Evolutionary conservation across 2,113 vertebrate genomes (phyloP).

Genomic region (Hydrolagus affinis): DNA sequence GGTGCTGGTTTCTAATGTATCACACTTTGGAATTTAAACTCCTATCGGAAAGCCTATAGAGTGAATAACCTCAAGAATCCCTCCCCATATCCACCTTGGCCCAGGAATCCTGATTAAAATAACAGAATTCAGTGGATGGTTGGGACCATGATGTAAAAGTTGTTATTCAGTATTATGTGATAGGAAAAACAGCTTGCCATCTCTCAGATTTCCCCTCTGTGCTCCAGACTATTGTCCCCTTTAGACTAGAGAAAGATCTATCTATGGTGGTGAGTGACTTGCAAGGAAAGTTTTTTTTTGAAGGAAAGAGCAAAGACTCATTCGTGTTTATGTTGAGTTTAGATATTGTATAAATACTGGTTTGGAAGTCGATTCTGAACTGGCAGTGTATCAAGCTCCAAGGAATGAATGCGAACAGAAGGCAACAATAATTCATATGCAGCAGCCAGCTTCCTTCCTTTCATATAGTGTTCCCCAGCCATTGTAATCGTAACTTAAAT

Average conservation of each 20-base stretch:
- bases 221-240: not conserved
- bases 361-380: not conserved
- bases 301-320: not conserved
- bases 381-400: not conserved
- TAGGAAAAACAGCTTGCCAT: not conserved
- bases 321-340: not conserved
- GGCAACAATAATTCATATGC: conserved; percentile 21
- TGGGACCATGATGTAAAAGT: not conserved
- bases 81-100: too few species aligned
- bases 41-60: too few species aligned
- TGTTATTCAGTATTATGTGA: not conserved
- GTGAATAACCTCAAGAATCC: too few species aligned
- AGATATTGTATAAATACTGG: too few species aligned
- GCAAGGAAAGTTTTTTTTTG: not conserved
- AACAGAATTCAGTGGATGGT: not conserved
- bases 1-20: conserved; percentile 6
- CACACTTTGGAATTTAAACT: conserved; percentile 9
- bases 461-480: not conserved
- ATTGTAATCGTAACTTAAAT: conserved; percentile 14
- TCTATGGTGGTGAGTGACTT: not conserved
- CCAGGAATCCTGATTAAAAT: too few species aligned
- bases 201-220: not conserved
- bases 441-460: conserved; percentile 13
- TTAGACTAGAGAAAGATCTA: not conserved
- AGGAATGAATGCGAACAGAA: not conserved